A percentile compares a stretch with the other conserved stretches of the same genome.
Evolutionary conservation across 2,888 invertebrate species (phyloP).

Genomic region (Tubulanus polymorphus): DNA sequence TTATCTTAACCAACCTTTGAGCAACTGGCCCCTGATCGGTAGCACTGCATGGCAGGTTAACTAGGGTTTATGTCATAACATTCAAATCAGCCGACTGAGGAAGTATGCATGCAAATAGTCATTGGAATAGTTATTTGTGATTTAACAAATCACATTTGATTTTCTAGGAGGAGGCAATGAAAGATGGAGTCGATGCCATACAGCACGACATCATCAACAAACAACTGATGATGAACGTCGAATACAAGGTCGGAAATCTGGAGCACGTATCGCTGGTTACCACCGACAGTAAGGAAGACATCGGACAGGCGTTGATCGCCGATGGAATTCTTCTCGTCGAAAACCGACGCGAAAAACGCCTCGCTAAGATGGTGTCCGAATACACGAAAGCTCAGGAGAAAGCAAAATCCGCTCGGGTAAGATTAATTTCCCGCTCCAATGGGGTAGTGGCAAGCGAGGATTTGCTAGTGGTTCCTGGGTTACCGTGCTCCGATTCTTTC

Average conservation of each 20-base stretch:
- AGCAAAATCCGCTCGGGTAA: slow-evolving; percentile 69
- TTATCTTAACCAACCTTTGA: too few relatives aligned
- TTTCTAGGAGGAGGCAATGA: slow-evolving; percentile 73
- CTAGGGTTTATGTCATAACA: too few relatives aligned
- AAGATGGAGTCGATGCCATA: slow-evolving; percentile 69
- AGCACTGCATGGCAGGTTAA: too few relatives aligned
- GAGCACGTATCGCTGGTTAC: slow-evolving; percentile 40
- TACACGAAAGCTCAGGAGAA: slow-evolving; percentile 81
- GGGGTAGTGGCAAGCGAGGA: too few relatives aligned
- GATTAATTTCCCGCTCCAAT: slow-evolving; percentile 15
- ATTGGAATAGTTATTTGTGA: neutral
- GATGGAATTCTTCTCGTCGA: slow-evolving; percentile 85
- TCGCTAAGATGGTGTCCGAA: slow-evolving; percentile 69
- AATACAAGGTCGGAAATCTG: slow-evolving; percentile 62
- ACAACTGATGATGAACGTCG: slow-evolving; percentile 77
- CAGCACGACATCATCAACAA: slow-evolving; percentile 67
- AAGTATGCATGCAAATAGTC: too few relatives aligned
- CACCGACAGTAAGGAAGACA: slow-evolving; percentile 60
- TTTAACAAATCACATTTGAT: too few relatives aligned
- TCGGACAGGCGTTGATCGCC: slow-evolving; percentile 73
- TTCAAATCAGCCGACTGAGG: too few relatives aligned
- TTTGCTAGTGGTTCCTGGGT: too few relatives aligned
- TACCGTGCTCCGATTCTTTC: too few relatives aligned
- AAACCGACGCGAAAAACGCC: slow-evolving; percentile 70
- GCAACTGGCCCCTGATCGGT: too few relatives aligned